phyloP scores from a whole-genome alignment of 2,888 invertebrate species.

The Drosophila austrosaltans region DNA sequence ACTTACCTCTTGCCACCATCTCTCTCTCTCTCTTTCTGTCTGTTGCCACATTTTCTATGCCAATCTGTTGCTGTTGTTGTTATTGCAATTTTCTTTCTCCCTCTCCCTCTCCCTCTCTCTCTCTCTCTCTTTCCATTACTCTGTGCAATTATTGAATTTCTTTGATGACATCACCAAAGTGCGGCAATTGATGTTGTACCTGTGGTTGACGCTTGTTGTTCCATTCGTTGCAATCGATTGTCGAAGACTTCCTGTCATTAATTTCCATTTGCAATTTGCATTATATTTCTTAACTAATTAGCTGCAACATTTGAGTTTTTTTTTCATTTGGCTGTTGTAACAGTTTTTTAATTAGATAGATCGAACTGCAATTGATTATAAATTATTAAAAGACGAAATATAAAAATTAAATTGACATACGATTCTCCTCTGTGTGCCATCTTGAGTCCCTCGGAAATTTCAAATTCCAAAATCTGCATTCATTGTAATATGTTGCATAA shows the following conservation, averaged over 20 bases:
- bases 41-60: constrained; percentile 4
- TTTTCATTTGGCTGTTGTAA: too few relatives aligned
- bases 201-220: constrained; percentile 1
- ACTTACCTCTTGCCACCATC: constrained; percentile 13
- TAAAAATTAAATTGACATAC: too few relatives aligned
- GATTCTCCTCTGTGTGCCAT: background rate
- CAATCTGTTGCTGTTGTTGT: constrained; percentile 20
- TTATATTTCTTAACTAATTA: constrained; percentile 9
- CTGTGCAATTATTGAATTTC: constrained; percentile 74
- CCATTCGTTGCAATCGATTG: background rate
- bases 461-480: constrained; percentile 2
- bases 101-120: background rate
- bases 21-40: background rate
- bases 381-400: too few relatives aligned
- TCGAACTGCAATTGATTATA: too few relatives aligned
- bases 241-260: constrained; percentile 22
- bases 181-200: constrained; percentile 18
- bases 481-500: constrained; percentile 7
- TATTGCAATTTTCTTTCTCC: constrained; percentile 51
- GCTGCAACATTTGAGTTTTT: background rate
- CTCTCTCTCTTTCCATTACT: constrained; percentile 37
- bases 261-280: constrained; percentile 10
- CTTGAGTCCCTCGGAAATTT: background rate
- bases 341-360: too few relatives aligned
- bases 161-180: constrained; percentile 66